phyloP scores from a whole-genome alignment of 2,797 vertebrate genomes.

The Merluccius polli region DNA sequence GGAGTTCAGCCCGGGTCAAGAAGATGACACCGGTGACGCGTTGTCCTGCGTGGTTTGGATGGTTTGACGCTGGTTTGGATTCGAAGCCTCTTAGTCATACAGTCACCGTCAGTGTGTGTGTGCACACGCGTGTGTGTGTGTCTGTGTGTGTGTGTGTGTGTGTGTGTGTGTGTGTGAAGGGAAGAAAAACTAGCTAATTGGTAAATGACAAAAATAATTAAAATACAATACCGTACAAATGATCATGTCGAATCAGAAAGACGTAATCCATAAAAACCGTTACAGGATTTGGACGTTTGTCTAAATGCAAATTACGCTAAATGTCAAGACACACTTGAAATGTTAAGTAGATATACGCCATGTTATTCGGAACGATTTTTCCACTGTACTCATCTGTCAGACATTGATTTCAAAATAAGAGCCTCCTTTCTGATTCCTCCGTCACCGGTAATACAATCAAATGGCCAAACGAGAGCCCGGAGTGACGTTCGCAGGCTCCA shows the following conservation, averaged over 20 bases:
- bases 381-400: neutral
- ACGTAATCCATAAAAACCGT: neutral
- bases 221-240: neutral
- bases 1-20: conserved; percentile 43
- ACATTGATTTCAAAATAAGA: neutral
- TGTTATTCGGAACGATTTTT: neutral
- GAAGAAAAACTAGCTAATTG: neutral
- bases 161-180: neutral
- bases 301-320: neutral
- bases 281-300: neutral
- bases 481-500: conserved; percentile 13
- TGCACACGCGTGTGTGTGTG: neutral
- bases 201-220: neutral
- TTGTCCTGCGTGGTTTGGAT: too few relatives aligned
- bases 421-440: conserved; percentile 4
- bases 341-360: neutral
- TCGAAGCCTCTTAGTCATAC: neutral
- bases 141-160: neutral
- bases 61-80: conserved; percentile 14
- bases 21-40: conserved; percentile 5
- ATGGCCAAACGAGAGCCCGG: conserved; percentile 6
- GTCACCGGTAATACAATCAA: neutral
- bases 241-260: neutral
- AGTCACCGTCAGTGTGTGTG: neutral
- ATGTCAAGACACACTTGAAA: neutral